Base-by-base conservation (phyloP, 1,140 invertebrate genomes). In the Zaprionus camerounensis region DNA sequence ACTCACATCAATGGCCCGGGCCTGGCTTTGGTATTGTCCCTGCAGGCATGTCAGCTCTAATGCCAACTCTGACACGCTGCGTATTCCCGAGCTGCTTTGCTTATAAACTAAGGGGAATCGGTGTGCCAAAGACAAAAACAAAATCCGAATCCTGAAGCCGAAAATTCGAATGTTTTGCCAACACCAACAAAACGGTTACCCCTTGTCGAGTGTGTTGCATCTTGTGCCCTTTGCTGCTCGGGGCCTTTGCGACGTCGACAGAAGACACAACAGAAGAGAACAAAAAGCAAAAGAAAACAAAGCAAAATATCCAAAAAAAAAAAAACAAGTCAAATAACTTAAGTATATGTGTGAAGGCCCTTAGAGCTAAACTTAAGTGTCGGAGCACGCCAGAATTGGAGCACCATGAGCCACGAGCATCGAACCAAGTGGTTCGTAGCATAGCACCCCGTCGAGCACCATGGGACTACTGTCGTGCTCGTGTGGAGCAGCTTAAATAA, bases 11-110 rank as follows among this genome's bases (percentile, higher is more conserved):
- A 83, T 88, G 69, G 67, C 70, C 77, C 65, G 82, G 53, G 66
- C 3, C 31, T n/a, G 2, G 72, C 74, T 71, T 51, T 24, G 67
- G 31, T 68, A 64, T 72, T 86, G 76, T 85, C 82, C 82, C 82
- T 81, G 75, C 81, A 88, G 84, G 85, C 85, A 84, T 88, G 85
- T 88, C 85, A 84, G 81, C 74, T 81, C 85, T 84, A 84, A 90
- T 84, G 81, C 81, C 76, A 81, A 84, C 84, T 69, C 71, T 90
- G 85, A 81, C 84, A 90, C 83, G 80, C 83, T 87, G 53, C 58
- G 20, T 56, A 57, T 55, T 69, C 68, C 77, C 81, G 51, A 73
- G 73, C 80, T 81, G 82, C 71, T 76, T 56, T 67, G 56, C 63
- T 72, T 80, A 58, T 74, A 71, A 67, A 73, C 64, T 66, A 17